Evolutionary conservation across 2,113 vertebrate genomes (phyloP).

Genomic region (Physeter macrocephalus): DNA sequence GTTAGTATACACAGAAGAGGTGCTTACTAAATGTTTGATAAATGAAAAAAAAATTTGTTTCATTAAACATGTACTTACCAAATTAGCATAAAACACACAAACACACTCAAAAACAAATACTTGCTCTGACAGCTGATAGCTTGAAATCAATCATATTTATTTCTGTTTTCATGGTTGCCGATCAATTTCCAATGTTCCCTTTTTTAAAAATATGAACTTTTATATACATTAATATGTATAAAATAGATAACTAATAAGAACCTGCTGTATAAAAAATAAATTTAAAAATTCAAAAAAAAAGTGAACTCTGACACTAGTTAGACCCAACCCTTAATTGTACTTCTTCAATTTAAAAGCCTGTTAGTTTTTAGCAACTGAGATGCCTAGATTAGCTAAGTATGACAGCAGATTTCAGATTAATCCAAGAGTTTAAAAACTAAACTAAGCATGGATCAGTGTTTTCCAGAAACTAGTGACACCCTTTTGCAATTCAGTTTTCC

Average conservation of each 20-base stretch:
- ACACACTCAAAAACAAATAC: neutral
- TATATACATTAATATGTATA: too few species aligned
- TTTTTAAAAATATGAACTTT: neutral
- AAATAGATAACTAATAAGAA: too few species aligned
- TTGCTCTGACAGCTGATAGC: neutral
- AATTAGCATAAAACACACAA: constrained; percentile 2
- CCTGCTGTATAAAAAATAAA: too few species aligned
- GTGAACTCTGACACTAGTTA: neutral
- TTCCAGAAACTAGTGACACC: constrained; percentile 62
- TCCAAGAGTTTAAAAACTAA: constrained; percentile 71
- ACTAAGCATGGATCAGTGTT: constrained; percentile 58
- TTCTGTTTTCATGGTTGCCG: neutral
- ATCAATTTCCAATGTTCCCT: neutral
- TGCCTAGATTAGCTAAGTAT: constrained; percentile 39
- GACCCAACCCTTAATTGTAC: neutral
- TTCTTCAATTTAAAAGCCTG: neutral
- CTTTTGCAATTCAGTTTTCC: constrained; percentile 67
- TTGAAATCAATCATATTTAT: neutral
- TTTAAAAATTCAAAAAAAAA: too few species aligned
- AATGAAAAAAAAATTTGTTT: neutral
- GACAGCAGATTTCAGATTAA: constrained; percentile 54
- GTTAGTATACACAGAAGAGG: neutral
- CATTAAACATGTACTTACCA: neutral
- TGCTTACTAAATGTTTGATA: neutral
- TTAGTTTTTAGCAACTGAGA: constrained; percentile 59